Conservation (phyloP, 2,888 invertebrate genomes). For the Helobdella robusta region DNA sequence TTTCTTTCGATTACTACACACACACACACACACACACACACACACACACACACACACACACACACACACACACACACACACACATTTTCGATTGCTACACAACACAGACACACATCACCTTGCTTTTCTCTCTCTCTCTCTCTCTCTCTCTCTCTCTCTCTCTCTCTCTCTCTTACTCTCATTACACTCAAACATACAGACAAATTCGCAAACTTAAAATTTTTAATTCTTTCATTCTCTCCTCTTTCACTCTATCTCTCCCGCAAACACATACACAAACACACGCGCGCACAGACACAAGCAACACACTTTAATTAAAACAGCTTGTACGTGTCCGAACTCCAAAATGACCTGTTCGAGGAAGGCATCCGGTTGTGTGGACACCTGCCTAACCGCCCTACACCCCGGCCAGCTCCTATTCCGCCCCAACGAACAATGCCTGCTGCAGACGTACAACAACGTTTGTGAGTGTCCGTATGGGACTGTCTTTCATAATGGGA, state of each 20-base stretch:
- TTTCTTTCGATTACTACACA: too few relatives aligned
- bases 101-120: too few relatives aligned
- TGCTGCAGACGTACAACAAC: slow-evolving; percentile 5
- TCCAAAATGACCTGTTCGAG: not conserved
- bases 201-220: not conserved
- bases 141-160: too few relatives aligned
- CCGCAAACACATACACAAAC: too few relatives aligned
- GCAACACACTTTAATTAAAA: too few relatives aligned
- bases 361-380: not conserved
- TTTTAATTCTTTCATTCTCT: not conserved
- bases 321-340: slow-evolving; percentile 2
- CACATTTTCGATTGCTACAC: too few relatives aligned
- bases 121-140: too few relatives aligned
- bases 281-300: too few relatives aligned
- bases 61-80: too few relatives aligned
- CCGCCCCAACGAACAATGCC: not conserved
- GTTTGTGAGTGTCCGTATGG: not conserved
- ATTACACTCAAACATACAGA: not conserved
- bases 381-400: not conserved
- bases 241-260: too few relatives aligned
- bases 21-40: not conserved
- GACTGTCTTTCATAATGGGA: not conserved
- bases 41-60: too few relatives aligned
- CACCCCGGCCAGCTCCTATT: not conserved
- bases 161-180: not conserved